Percentiles rank a stretch among this genome's conserved stretches.
phyloP scores from a whole-genome alignment of 2,797 vertebrate species.

The Cirrhinus molitorella region DNA sequence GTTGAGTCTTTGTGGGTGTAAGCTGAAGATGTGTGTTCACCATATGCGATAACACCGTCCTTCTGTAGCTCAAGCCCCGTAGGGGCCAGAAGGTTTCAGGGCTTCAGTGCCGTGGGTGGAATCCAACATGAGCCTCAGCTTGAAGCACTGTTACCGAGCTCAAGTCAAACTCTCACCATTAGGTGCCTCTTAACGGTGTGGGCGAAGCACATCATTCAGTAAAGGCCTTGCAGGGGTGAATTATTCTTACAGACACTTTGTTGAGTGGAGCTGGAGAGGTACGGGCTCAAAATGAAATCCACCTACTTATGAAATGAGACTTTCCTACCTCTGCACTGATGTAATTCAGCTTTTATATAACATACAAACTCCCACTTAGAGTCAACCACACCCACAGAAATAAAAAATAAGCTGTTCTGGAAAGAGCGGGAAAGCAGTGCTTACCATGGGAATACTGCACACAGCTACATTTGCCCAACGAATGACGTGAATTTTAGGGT shows the following conservation, averaged over 20 bases:
- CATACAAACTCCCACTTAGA: conserved; percentile 58
- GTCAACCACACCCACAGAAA: conserved; percentile 55
- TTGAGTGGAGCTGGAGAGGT: conserved; percentile 76
- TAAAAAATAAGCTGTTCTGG: conserved; percentile 33
- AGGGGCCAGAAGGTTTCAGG: conserved; percentile 40
- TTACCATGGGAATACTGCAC: conserved; percentile 26
- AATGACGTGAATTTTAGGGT: neutral
- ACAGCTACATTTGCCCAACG: neutral
- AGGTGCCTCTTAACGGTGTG: conserved; percentile 69
- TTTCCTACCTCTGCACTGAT: conserved; percentile 66
- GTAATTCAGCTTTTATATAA: conserved; percentile 77
- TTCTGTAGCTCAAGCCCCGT: conserved; percentile 45
- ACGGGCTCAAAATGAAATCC: conserved; percentile 73
- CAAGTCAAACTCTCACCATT: conserved; percentile 55
- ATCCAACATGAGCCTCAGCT: conserved; percentile 42
- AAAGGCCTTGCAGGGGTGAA: conserved; percentile 72
- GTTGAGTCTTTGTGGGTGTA: conserved; percentile 53
- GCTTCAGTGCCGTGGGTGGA: conserved; percentile 53
- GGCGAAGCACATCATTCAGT: conserved; percentile 70
- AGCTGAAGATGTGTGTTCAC: conserved; percentile 53
- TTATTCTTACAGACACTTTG: conserved; percentile 70
- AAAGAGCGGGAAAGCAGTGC: conserved; percentile 13
- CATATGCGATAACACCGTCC: conserved; percentile 35
- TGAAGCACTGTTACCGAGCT: conserved; percentile 51
- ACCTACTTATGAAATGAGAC: conserved; percentile 70